phyloP scores from a whole-genome alignment of 2,113 vertebrate genomes.

The Ageneiosus marmoratus region DNA sequence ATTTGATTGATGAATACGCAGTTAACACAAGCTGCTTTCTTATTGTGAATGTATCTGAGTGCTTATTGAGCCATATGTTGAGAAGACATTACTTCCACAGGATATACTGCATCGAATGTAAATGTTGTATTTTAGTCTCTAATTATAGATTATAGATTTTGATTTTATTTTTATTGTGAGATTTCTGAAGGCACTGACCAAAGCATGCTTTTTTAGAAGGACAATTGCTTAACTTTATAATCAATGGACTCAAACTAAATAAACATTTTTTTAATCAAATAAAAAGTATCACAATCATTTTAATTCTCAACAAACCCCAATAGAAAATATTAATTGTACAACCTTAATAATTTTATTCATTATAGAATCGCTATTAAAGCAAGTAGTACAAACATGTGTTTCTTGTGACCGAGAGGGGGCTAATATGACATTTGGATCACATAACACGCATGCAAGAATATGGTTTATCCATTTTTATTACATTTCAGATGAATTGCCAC shows the following conservation, averaged over 20 bases:
- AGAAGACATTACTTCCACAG: neutral
- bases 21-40: neutral
- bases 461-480: no score
- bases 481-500: neutral
- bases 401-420: neutral
- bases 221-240: neutral
- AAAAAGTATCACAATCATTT: neutral
- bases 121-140: neutral
- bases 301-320: neutral
- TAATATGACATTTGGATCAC: neutral
- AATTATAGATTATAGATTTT: neutral
- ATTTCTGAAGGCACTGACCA: conserved; percentile 1
- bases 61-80: neutral
- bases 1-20: conserved; percentile 6
- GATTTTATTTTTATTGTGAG: neutral
- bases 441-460: no score
- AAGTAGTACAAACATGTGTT: neutral
- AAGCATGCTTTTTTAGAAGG: neutral
- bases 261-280: conserved; percentile 15
- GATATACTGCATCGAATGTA: neutral
- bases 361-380: neutral
- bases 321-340: neutral
- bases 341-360: neutral
- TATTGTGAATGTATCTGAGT: neutral
- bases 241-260: conserved; percentile 15